Evolutionary conservation across 2,888 invertebrate species (phyloP), one percentile per base, ranked within the genome.

Genomic region (Ochropacha duplaris): DNA sequence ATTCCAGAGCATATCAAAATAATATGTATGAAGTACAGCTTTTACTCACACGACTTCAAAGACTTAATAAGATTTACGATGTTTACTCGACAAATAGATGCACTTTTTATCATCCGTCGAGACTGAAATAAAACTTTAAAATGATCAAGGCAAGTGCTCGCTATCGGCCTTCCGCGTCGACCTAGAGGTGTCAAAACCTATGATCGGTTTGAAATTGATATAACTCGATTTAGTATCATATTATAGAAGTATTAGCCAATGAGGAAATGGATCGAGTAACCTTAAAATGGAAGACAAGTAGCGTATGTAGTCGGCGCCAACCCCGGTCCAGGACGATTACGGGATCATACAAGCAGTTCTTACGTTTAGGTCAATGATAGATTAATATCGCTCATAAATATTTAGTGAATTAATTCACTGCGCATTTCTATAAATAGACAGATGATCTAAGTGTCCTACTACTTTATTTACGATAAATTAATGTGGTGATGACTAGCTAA

Each of bases 121-220:
- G 62, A 74, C 72, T 64, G 65, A 81, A 81, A 84, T 81, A 83
- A 77, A 79, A 76, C 71, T 77, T 79, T 75, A 76, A 79, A 85
- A 83, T 78, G 73, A 81, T 84, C 83, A 83, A 83, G 85, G 86
- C 75, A 78, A 79, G 74, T 75, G 68, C 61, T 74, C 72, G 64
- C 57, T 71, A 66, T 66, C 67, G 79, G 76, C 84, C 82, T 86
- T 85, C 81, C 68, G 52, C 56, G 57, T 60, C 75, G 86, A 72
- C 88, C 88, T 88, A 87, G 87, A 89, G 76, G 76, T 76, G 81
- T 85, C 85, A 65, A 71, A 70, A 66, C 69, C 62, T 70, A 60
- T 76, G 75, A 85, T 84, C 70, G 62, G 71, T 73, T 74, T 77
- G 71, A 78, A 79, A 79, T 77, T 76, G 78, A 83, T 79, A 75